Base-by-base conservation (phyloP, 2,113 vertebrate genomes). In the Indicator indicator region DNA sequence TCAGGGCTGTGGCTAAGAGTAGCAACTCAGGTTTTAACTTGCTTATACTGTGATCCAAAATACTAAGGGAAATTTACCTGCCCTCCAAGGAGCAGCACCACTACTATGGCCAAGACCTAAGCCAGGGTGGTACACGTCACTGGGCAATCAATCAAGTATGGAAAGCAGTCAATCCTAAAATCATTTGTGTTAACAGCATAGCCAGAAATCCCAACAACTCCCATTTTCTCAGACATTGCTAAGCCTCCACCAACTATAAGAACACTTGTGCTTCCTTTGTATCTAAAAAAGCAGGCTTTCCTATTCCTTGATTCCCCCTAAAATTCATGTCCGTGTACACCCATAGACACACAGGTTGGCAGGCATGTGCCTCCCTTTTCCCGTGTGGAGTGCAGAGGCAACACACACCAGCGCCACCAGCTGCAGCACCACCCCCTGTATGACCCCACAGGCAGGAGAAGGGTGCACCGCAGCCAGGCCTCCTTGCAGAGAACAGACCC, bases 401-500 rank as follows among this genome's bases (percentile, higher is more conserved):
- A 2, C 65, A 7, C 40, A 19, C 16, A 3, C 3, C 64, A 9
- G 27, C 17, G 0, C 11, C 62, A 4, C 3, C 64, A 12, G 23
- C 20, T 0, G 11, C 62, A 3, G 5, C 17, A 9, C 7, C 54
- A 10, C 1, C 8, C 6, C 16, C 30, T 0, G 32, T 0, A 32
- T 38, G 30, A 48, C 4, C 50, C 28, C 56, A 67, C 28, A 38
- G 14, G 42, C 36, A 36, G 46, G 44, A 33, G 20, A 15, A 18
- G 54, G 36, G 26, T 50, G n/a, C 79, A 9, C 48, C 8, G 46
- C 52, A 77, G 33, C 52, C 68, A 10, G 59, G 56, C 44, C 16
- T 15, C 38, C 27, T 48, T 33, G n/a, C n/a, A 18, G 9, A 19
- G 17, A 7, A 30, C 28, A 56, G 36, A 38, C 36, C 36, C 24